Percentiles rank a stretch among this genome's conserved stretches.
Conservation (phyloP, 2,113 vertebrate species). For the Leptodactylus fuscus region DNA sequence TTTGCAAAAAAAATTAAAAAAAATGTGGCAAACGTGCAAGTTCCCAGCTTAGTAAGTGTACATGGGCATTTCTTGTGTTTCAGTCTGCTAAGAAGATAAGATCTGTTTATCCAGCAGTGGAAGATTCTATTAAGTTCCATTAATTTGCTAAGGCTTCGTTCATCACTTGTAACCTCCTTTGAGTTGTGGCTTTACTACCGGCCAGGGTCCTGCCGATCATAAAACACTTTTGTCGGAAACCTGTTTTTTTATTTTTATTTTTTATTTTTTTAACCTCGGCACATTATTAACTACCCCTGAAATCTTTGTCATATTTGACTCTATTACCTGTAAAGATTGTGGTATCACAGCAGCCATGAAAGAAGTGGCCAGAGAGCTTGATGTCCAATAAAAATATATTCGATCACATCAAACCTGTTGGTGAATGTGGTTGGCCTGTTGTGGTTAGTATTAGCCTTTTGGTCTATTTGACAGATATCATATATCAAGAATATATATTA, state of each 20-base stretch:
- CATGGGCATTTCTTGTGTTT: too few species aligned
- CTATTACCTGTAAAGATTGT: not conserved
- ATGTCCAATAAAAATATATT: constrained; percentile 1
- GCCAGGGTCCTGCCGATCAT: not conserved
- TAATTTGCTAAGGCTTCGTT: not conserved
- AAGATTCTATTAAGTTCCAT: too few species aligned
- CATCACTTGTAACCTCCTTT: not conserved
- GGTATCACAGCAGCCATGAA: not conserved
- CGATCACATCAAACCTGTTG: not conserved
- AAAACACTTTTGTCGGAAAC: not conserved
- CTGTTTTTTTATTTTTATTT: too few species aligned
- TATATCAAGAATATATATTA: not conserved
- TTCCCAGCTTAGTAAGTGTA: too few species aligned
- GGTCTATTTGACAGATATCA: not conserved
- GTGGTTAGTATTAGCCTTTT: not conserved
- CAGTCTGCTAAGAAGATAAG: too few species aligned
- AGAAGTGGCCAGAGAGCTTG: not conserved
- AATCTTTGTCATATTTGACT: not conserved
- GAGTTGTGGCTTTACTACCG: not conserved
- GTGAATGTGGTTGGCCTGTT: not conserved
- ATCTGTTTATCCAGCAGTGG: too few species aligned
- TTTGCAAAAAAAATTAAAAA: too few species aligned
- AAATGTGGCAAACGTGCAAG: not conserved
- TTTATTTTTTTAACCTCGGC: too few species aligned
- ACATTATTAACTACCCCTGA: too few species aligned